Conservation (phyloP, 1,140 invertebrate genomes). For the Atta cephalotes region DNA sequence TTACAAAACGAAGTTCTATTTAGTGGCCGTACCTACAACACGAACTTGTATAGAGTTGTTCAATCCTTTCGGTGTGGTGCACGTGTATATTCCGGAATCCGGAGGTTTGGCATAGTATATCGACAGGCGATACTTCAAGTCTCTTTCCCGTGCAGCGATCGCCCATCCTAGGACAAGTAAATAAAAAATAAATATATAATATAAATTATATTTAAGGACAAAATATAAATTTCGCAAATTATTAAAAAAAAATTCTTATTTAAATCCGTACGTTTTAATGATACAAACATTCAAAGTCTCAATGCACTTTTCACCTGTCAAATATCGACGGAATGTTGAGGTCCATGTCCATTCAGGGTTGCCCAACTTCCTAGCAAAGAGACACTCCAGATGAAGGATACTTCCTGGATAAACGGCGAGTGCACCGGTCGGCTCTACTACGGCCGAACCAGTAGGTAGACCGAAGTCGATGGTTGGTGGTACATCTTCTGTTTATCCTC, state of each 20-base stretch:
- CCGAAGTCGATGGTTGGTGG: slow-evolving; percentile 94
- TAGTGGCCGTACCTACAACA: slow-evolving; percentile 90
- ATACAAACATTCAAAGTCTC: background rate
- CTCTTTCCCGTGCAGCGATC: slow-evolving; percentile 90
- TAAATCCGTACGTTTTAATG: background rate
- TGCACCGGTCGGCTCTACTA: slow-evolving; percentile 92
- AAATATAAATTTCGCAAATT: background rate
- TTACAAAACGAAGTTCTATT: background rate
- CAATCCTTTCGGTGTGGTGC: slow-evolving; percentile 92
- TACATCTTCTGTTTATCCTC: slow-evolving; percentile 89
- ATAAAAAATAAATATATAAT: slow-evolving; percentile 5
- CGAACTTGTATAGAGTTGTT: slow-evolving; percentile 93
- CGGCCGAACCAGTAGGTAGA: slow-evolving; percentile 92
- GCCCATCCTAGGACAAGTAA: slow-evolving; percentile 90
- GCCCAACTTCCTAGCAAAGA: slow-evolving; percentile 91
- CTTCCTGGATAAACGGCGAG: slow-evolving; percentile 93
- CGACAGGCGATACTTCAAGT: slow-evolving; percentile 93
- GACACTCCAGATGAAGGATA: slow-evolving; percentile 93
- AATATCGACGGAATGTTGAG: slow-evolving; percentile 91
- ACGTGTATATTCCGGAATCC: slow-evolving; percentile 94
- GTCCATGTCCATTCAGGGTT: slow-evolving; percentile 97
- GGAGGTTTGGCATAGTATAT: slow-evolving; percentile 93
- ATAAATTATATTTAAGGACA: background rate
- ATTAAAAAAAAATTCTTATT: background rate
- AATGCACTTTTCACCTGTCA: slow-evolving; percentile 87